Evolutionary conservation across 2,113 vertebrate genomes (phyloP).

Genomic region (Phalacrocorax aristotelis): DNA sequence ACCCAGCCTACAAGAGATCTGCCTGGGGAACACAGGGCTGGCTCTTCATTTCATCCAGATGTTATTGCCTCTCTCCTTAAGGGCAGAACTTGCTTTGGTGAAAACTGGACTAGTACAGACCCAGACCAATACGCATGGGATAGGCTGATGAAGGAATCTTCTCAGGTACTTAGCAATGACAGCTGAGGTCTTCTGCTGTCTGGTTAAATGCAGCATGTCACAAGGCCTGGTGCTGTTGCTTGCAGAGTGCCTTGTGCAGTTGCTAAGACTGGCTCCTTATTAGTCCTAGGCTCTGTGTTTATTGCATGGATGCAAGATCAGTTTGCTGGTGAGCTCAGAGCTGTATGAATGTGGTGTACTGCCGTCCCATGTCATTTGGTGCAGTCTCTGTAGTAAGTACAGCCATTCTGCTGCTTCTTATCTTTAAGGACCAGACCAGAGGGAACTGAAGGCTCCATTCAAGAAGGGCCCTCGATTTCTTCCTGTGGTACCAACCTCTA

Average conservation of each 20-base stretch:
- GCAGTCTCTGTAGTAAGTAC: not conserved
- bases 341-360: accelerated
- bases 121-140: not conserved
- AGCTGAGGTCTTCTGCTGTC: not conserved
- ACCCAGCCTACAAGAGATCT: not conserved
- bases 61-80: not conserved
- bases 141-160: not conserved
- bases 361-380: not conserved
- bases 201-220: not conserved
- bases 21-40: not conserved
- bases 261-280: not conserved
- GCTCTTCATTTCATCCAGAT: not conserved
- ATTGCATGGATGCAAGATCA: not conserved
- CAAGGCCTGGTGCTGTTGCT: not conserved
- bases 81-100: not conserved
- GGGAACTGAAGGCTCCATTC: not conserved
- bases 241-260: not conserved
- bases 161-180: not conserved
- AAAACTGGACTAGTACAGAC: not conserved
- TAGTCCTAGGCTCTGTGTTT: not conserved
- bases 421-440: not conserved
- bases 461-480: not conserved
- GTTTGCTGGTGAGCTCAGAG: not conserved
- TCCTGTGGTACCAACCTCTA: not conserved
- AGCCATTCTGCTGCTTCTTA: not conserved